Evolutionary conservation across 2,113 vertebrate species (phyloP), one percentile per base, ranked within the genome.

Genomic region (Corythoichthys intestinalis): DNA sequence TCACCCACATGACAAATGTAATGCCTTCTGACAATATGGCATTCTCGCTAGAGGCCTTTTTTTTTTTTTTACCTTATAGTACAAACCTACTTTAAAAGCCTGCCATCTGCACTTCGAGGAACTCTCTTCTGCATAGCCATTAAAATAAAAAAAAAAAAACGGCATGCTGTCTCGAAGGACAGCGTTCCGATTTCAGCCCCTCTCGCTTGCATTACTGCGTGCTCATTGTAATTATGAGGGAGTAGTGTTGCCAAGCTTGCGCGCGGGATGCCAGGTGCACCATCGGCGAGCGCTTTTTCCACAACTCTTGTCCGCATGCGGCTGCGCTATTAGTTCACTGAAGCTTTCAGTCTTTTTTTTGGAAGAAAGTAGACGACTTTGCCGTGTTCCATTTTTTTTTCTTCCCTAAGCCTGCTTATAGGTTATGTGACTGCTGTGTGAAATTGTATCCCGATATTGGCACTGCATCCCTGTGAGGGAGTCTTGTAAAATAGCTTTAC

Each of bases 401-500:
- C 38, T 37, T 41, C 86, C 76, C 82, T 91, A 89, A 92, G 91
- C 90, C 86, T 87, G 11, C 49, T 78, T 89, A 92, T 89, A 86
- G 88, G 90, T 91, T 90, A 89, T 86, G 88, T 85, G 89, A 90
- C 88, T 71, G 84, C 89, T 86, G 86, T 91, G 91, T 92, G 91
- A 92, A 93, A 93, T 92, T 87, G 79, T 78, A 91, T 90, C 89
- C 90, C 81, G 75, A 87, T 88, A 86, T 90, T 90, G 91, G 90
- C 89, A 91, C 88, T 82, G 90, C 83, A 83, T 90, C 88, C 83
- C 79, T 91, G 89, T 89, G 86, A 89, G 90, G 89, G 90, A 91
- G 91, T 92, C 90, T 92, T 90, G 90, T 91, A 90, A 91, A 92
- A 93, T 89, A 91, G 88, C 89, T 92, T 92, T 91, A 90, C 92